Evolutionary conservation across 2,113 vertebrate genomes (phyloP).

Genomic region (Catharus bicknelli): DNA sequence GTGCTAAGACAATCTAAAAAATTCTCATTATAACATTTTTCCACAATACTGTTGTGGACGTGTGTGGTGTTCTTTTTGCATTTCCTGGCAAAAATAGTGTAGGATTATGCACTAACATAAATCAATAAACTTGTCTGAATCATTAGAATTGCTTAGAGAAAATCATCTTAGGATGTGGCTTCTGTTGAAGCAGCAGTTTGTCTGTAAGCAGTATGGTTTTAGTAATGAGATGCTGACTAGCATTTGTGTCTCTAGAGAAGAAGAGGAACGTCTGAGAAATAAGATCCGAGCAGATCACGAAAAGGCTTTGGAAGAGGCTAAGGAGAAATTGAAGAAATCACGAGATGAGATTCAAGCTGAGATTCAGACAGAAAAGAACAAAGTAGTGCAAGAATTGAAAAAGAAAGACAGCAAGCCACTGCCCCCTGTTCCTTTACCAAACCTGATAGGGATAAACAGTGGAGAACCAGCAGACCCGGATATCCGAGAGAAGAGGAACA

Average conservation of each 20-base stretch:
- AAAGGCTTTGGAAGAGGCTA: slow-evolving; percentile 95
- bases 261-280: slow-evolving; percentile 94
- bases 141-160: background rate
- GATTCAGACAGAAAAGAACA: slow-evolving; percentile 97
- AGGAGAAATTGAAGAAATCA: slow-evolving; percentile 95
- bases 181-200: slow-evolving; percentile 3
- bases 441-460: slow-evolving; percentile 87
- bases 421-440: slow-evolving; percentile 90
- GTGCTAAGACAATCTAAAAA: background rate
- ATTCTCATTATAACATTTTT: background rate
- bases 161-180: background rate
- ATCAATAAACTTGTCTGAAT: background rate
- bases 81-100: background rate
- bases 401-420: slow-evolving; percentile 84
- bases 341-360: slow-evolving; percentile 91
- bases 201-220: background rate
- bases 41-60: background rate
- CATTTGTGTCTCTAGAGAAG: slow-evolving; percentile 82
- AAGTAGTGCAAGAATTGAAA: slow-evolving; percentile 89
- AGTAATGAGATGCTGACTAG: slow-evolving; percentile 12
- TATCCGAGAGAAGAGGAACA: slow-evolving; percentile 90
- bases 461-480: slow-evolving; percentile 89
- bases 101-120: background rate
- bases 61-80: background rate
- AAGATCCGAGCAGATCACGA: slow-evolving; percentile 98